Evolutionary conservation across 2,888 invertebrate genomes (phyloP), one percentile per base, ranked within the genome.

Genomic region (Matsumyia berberina): DNA sequence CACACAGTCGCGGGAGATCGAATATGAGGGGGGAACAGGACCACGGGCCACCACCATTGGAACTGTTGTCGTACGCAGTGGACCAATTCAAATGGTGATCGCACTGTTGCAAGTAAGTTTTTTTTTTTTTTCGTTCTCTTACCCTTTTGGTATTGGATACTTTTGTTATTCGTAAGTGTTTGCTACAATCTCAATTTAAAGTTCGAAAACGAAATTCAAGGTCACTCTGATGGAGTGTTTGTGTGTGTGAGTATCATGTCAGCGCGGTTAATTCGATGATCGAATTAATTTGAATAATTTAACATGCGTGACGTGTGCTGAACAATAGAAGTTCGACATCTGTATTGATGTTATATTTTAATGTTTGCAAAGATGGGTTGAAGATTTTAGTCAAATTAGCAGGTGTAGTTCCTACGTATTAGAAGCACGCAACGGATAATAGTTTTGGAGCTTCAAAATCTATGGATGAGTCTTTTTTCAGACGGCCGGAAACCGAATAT

Each of bases 11-110:
- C 74, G 86, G 51, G 85, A 86, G 35, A 86, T 72, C 42, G 74
- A 78, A 17, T 73, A 39, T 49, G 74, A 70, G 44, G 85, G 82
- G 17, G 62, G 62, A 46, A 74, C 86, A 55, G 87, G 89, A 82
- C 87, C 89, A 46, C 93, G 94, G 87, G 95, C 96, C 70, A 97
- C 97, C 79, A 97, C 97, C 88, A 95, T 97, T 89, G 97, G 97
- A 91, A 97, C 97, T 76, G 97, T 97, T 88, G 97, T 97, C 57
- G 96, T 98, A 85, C 96, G 96, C 91, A 96, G 97, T 90, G 97
- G 97, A 87, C 94, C 94, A 88, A 96, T 97, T 53, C 94, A 96
- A 91, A 95, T 97, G 89, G 96, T 97, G 89, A 96, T 98, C 89
- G 97, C 97, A 86, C 93, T 97, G 86, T 93, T 97, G 88, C 96